Conservation (phyloP, 2,113 vertebrate species). For the Phoxinus phoxinus region DNA sequence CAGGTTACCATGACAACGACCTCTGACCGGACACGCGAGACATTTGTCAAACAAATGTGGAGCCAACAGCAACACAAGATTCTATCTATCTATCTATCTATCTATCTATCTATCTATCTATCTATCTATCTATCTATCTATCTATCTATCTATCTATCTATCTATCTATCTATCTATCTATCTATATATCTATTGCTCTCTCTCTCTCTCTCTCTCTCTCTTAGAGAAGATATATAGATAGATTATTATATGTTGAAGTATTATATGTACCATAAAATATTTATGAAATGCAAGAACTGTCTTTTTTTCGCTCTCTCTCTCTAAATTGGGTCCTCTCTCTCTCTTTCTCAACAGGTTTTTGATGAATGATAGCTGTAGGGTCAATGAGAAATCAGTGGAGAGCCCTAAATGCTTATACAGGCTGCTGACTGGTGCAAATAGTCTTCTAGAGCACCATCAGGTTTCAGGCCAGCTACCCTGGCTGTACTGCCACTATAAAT, state of each 20-base stretch:
- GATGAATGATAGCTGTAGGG: conserved; percentile 78
- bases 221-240: too few species aligned
- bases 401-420: conserved; percentile 80
- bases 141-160: too few species aligned
- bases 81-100: too few species aligned
- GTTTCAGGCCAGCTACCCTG: conserved; percentile 71
- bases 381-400: conserved; percentile 81
- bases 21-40: conserved; percentile 18
- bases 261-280: not conserved
- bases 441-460: conserved; percentile 79
- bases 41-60: conserved; percentile 6
- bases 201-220: too few species aligned
- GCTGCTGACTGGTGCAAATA: conserved; percentile 83
- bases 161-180: too few species aligned
- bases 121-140: too few species aligned
- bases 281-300: not conserved
- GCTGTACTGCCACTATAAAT: conserved; percentile 78
- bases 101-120: too few species aligned
- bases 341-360: conserved; percentile 52
- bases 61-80: not conserved
- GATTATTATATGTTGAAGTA: too few species aligned
- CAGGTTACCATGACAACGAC: conserved; percentile 50
- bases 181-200: too few species aligned
- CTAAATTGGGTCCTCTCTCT: not conserved
- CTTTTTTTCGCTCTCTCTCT: not conserved